Percentiles rank a stretch among this genome's conserved stretches.
phyloP scores from a whole-genome alignment of 1,140 invertebrate species.

The Bombus superbus region DNA sequence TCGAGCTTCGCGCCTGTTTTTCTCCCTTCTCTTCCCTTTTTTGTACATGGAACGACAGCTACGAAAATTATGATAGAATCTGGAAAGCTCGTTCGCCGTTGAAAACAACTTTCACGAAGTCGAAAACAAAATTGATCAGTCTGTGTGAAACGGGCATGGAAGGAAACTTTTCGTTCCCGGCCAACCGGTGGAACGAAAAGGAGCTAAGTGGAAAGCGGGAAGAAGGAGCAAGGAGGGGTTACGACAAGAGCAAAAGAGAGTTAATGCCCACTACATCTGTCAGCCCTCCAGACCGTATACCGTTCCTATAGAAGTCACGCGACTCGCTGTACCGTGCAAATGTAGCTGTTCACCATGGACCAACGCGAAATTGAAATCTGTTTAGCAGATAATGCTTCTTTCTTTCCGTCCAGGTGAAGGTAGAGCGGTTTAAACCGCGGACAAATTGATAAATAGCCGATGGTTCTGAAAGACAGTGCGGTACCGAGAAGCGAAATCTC shows the following conservation, averaged over 20 bases:
- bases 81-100: constrained; percentile 14
- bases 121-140: constrained; percentile 41
- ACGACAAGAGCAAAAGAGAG: constrained; percentile 34
- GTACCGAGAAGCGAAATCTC: background rate
- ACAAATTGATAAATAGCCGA: constrained; percentile 13
- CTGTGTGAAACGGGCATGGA: constrained; percentile 11
- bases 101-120: constrained; percentile 12
- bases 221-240: background rate
- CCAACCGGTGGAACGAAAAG: constrained; percentile 37
- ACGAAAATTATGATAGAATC: constrained; percentile 1
- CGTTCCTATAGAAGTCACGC: constrained; percentile 19
- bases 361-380: constrained; percentile 39
- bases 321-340: constrained; percentile 28
- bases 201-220: constrained; percentile 33
- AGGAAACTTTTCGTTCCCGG: constrained; percentile 27
- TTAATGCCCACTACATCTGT: constrained; percentile 45
- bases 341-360: background rate
- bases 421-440: too few species aligned
- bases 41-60: background rate
- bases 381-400: constrained; percentile 10
- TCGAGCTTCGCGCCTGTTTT: background rate
- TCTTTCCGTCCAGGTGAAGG: background rate
- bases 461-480: background rate
- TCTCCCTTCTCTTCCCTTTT: background rate
- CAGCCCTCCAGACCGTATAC: constrained; percentile 21